Conservation (phyloP, 1,140 invertebrate genomes). For the Metopolophium dirhodum region DNA sequence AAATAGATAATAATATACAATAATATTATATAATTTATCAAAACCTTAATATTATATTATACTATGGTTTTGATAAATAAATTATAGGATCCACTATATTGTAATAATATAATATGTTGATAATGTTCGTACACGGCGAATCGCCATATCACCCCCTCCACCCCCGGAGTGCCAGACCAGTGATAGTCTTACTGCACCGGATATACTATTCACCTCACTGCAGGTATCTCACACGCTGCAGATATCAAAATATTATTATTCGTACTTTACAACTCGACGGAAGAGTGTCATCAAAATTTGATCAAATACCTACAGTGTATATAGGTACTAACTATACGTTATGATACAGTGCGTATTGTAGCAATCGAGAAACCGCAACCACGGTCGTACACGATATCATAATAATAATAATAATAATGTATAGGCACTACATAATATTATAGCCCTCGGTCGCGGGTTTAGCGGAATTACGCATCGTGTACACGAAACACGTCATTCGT, state of each 20-base stretch:
- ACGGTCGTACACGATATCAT: background rate
- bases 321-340: no score
- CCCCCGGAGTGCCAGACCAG: background rate
- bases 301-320: background rate
- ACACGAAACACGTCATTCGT: slow-evolving; percentile 31
- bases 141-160: background rate
- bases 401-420: slow-evolving; percentile 7
- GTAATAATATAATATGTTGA: background rate
- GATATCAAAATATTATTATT: background rate
- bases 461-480: background rate
- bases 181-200: background rate
- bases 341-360: background rate
- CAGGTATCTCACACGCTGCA: background rate
- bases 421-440: background rate
- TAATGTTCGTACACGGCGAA: background rate
- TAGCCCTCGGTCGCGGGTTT: background rate
- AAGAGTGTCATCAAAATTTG: slow-evolving; percentile 9
- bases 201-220: background rate
- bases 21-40: background rate
- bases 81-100: background rate
- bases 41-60: no score
- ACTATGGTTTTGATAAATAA: background rate
- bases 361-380: background rate
- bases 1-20: background rate
- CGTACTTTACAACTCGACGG: background rate